Conservation (phyloP, 2,797 vertebrate species). For the Lacerta bilineata region DNA sequence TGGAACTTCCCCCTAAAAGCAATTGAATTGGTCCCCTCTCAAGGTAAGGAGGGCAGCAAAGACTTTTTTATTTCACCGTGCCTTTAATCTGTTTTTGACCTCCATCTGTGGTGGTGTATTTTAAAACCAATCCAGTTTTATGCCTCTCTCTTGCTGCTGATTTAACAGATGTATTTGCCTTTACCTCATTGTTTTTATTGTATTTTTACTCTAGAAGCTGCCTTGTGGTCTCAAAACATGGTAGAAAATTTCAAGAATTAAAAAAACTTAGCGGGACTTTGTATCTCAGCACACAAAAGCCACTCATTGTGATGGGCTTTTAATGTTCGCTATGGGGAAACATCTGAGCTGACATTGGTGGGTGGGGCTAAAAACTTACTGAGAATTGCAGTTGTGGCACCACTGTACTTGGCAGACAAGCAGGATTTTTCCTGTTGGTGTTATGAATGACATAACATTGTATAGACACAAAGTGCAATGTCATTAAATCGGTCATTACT, state of each 20-base stretch:
- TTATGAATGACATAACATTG: not conserved
- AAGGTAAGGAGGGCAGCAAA: not conserved
- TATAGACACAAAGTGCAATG: not conserved
- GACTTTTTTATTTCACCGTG: not conserved
- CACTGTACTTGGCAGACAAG: not conserved
- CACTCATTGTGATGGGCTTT: not conserved
- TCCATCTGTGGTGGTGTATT: not conserved
- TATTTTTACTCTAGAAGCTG: not conserved
- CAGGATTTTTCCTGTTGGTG: not conserved
- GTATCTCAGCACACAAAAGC: not conserved
- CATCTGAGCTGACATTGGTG: not conserved
- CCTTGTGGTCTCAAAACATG: not conserved
- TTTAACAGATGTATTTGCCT: slow-evolving; percentile 10
- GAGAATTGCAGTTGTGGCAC: not conserved
- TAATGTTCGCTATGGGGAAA: not conserved
- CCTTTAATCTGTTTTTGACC: not conserved
- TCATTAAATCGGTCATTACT: not conserved
- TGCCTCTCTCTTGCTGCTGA: not conserved
- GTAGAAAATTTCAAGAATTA: not conserved
- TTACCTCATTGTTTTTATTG: not conserved
- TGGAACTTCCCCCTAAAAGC: not conserved
- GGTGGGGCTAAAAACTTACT: not conserved
- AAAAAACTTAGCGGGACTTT: not conserved
- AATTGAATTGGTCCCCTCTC: not conserved
- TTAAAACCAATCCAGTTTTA: not conserved